Evolutionary conservation across 2,888 invertebrate species (phyloP).

Genomic region (Trissolcus japonicus): DNA sequence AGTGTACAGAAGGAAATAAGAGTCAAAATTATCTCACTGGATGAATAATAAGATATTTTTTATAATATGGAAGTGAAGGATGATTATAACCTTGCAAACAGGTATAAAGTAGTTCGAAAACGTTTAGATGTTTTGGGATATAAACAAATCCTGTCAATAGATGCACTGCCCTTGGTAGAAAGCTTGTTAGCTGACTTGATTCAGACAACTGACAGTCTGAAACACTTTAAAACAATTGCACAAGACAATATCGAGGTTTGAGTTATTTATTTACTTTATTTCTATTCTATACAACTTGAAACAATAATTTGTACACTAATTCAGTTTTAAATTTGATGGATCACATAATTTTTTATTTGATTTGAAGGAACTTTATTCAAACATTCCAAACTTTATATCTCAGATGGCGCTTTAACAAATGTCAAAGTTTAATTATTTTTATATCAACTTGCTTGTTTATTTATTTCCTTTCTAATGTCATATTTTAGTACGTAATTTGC

Average conservation of each 20-base stretch:
- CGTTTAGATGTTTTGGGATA: slow-evolving; percentile 91
- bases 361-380: too few relatives aligned
- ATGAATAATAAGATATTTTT: not conserved
- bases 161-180: slow-evolving; percentile 88
- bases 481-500: too few relatives aligned
- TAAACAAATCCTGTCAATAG: slow-evolving; percentile 84
- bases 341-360: too few relatives aligned
- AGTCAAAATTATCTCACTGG: not conserved
- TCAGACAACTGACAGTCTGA: slow-evolving; percentile 90
- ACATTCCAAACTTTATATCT: too few relatives aligned
- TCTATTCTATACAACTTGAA: too few relatives aligned
- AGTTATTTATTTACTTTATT: slow-evolving; percentile 19
- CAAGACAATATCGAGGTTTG: slow-evolving; percentile 82
- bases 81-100: slow-evolving; percentile 68
- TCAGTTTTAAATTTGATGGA: not conserved
- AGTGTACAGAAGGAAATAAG: not conserved
- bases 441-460: too few relatives aligned
- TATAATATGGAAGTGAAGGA: slow-evolving; percentile 57
- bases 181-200: slow-evolving; percentile 88
- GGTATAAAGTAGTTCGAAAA: slow-evolving; percentile 79
- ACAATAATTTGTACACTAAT: not conserved
- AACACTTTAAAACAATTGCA: slow-evolving; percentile 88
- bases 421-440: too few relatives aligned
- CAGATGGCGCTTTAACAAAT: too few relatives aligned
- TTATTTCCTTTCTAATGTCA: too few relatives aligned